Evolutionary conservation across 2,113 vertebrate species (phyloP).

Genomic region (Cnemophilus loriae): DNA sequence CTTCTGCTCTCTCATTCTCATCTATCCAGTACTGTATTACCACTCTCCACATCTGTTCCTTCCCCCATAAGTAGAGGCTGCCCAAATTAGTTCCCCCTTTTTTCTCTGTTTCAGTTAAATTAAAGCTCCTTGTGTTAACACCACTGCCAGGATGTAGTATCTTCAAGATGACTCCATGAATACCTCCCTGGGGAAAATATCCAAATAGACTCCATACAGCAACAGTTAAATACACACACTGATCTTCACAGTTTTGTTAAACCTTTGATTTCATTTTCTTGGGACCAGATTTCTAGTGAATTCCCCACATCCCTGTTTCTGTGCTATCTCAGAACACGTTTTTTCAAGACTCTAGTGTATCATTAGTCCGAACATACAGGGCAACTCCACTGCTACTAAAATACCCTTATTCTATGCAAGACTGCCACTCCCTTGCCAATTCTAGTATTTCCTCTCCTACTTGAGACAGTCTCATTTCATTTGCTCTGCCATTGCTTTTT

Average conservation of each 20-base stretch:
- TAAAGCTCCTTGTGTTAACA: neutral
- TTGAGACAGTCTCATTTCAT: neutral
- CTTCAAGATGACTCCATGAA: neutral
- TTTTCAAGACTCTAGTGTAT: neutral
- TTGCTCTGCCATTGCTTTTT: neutral
- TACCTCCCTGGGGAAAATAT: neutral
- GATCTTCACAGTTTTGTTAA: neutral
- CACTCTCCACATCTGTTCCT: neutral
- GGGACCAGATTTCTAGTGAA: neutral
- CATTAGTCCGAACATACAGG: neutral
- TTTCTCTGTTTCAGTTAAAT: neutral
- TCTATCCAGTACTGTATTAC: neutral
- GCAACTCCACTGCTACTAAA: accelerated
- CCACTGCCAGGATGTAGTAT: neutral
- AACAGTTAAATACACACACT: neutral
- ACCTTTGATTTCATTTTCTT: neutral
- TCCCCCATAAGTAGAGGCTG: neutral
- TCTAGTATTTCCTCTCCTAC: neutral
- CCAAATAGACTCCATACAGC: neutral
- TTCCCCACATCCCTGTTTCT: neutral
- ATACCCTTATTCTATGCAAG: neutral
- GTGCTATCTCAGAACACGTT: neutral
- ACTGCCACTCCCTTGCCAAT: neutral
- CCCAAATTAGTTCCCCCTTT: neutral
- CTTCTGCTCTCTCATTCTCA: neutral